These are phyloP conservation scores for Grallaria varia DNA, from an alignment of 2,113 vertebrate species.

Conservation along the genomic window DNA sequence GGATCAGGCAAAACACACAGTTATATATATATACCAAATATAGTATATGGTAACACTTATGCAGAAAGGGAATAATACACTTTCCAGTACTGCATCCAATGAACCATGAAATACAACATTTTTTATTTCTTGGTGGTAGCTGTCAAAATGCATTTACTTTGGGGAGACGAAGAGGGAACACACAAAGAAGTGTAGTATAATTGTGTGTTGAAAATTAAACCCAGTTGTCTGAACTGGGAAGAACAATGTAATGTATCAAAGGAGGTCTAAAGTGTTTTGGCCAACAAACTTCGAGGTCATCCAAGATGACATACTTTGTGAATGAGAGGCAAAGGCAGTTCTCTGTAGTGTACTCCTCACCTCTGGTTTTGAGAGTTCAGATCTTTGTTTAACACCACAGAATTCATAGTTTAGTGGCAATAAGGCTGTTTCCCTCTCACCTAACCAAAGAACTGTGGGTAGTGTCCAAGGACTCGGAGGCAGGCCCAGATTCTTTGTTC, in stretches of 20 bases:
- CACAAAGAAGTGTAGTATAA: conserved; percentile 44
- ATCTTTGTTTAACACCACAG: neutral
- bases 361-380: neutral
- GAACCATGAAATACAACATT: neutral
- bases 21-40: neutral
- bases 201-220: conserved; percentile 57
- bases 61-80: neutral
- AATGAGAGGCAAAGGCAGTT: neutral
- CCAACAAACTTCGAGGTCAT: conserved; percentile 18
- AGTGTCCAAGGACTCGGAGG: neutral
- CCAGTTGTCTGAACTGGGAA: conserved; percentile 38
- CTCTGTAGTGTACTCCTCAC: neutral
- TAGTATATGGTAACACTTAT: neutral
- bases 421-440: neutral
- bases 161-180: neutral
- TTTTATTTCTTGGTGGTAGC: conserved; percentile 43
- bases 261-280: conserved; percentile 36
- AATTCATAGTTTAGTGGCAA: neutral
- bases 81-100: neutral
- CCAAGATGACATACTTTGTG: conserved; percentile 3
- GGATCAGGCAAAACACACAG: neutral
- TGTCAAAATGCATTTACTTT: conserved; percentile 50
- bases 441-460: neutral
- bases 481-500: neutral
- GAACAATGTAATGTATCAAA: conserved; percentile 45